Evolutionary conservation across 2,888 invertebrate genomes (phyloP), one percentile per base, ranked within the genome.

Genomic region (Chloroclysta siterata): DNA sequence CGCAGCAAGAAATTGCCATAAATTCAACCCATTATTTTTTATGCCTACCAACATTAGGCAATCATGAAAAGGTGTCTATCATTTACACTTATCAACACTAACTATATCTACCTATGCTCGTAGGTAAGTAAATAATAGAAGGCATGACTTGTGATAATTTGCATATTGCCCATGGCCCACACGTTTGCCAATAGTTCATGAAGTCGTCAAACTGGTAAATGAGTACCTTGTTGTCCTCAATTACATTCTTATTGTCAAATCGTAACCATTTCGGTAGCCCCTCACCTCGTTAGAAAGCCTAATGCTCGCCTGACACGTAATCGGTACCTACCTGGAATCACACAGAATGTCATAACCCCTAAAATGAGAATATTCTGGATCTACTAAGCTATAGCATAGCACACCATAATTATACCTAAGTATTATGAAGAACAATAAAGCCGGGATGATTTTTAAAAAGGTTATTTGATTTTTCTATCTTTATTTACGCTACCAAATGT

Each of bases 231-330:
- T 51, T 70, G 70, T 70, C 63, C 71, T 74, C 72, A 73, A 70
- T 72, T 60, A 51, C 47, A 52, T 58, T 67, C 65, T 70, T 66
- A 76, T 75, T 78, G 75, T 76, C 61, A 69, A 52, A 70, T 66
- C 66, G 57, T 59, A 60, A 47, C 53, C 62, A 72, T 73, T 83
- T 83, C 72, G 72, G 81, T 62, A 80, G 84, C 79, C 90, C 90
- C 83, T 91, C 89, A 90, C 90, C 89, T 81, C 80, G 75, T 82
- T 88, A 67, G 68, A 70, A 67, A 68, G 66, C 66, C 55, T 66
- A 62, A 53, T 69, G 53, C 50, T 42, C 17, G 42, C 14, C 42
- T 29, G 29, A 29, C n/a, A n/a, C n/a, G n/a, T n/a, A n/a, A n/a
- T n/a, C n/a, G n/a, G n/a, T n/a, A n/a, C n/a, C n/a, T n/a, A n/a